Conservation (phyloP, 2,797 vertebrate species). For the Notolabrus celidotus region DNA sequence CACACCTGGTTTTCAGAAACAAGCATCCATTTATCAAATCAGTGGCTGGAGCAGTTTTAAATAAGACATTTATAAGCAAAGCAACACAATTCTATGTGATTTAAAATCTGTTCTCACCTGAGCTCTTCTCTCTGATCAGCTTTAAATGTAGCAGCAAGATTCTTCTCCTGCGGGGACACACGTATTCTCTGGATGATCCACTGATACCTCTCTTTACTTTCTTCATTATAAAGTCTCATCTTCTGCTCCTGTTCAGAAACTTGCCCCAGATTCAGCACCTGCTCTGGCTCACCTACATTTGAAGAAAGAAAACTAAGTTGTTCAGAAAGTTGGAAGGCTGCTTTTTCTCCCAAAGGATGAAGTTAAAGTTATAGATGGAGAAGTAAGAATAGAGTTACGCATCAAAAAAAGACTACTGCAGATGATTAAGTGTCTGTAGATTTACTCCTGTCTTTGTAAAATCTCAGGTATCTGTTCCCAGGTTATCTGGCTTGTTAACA, state of each 20-base stretch:
- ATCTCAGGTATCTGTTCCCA: not conserved
- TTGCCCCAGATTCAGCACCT: slow-evolving; percentile 83
- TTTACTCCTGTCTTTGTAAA: not conserved
- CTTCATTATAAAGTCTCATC: slow-evolving; percentile 38
- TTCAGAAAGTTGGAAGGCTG: slow-evolving; percentile 13
- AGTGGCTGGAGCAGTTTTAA: slow-evolving; percentile 1
- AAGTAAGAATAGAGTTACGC: not conserved
- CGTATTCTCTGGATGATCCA: slow-evolving; percentile 90
- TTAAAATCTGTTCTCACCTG: slow-evolving; percentile 49
- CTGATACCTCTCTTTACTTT: slow-evolving; percentile 61
- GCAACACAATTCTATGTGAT: not conserved
- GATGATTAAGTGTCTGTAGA: not conserved
- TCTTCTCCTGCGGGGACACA: slow-evolving; percentile 90
- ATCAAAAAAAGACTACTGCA: not conserved
- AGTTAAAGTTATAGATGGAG: not conserved
- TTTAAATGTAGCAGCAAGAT: slow-evolving; percentile 89
- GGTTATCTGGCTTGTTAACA: not conserved
- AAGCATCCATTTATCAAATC: not conserved
- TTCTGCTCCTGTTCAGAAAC: slow-evolving; percentile 29
- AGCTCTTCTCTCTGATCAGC: slow-evolving; percentile 82
- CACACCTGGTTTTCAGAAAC: slow-evolving; percentile 75
- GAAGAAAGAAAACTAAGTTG: slow-evolving; percentile 14
- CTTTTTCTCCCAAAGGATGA: not conserved
- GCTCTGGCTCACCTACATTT: slow-evolving; percentile 79
- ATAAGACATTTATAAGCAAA: not conserved